These are phyloP conservation scores for Acanthopleura granulata DNA, from an alignment of 2,888 invertebrate genomes.

Conservation along the genomic window DNA sequence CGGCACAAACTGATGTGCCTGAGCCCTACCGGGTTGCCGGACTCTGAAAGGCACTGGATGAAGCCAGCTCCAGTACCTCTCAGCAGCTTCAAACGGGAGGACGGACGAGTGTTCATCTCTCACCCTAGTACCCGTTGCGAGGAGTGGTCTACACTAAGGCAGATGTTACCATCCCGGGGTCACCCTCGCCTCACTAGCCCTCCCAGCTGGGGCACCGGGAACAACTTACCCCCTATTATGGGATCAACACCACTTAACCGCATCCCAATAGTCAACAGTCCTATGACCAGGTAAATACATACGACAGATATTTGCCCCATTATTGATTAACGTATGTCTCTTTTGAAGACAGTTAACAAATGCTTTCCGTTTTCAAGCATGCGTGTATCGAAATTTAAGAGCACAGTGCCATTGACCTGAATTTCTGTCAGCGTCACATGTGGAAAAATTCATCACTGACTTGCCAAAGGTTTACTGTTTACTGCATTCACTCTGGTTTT, in stretches of 20 bases:
- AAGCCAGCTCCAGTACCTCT: conserved; percentile 45
- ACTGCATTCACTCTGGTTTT: no score
- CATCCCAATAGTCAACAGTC: conserved; percentile 60
- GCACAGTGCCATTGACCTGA: no score
- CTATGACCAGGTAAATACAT: conserved; percentile 62
- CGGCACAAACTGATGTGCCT: conserved; percentile 53
- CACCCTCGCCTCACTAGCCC: conserved; percentile 37
- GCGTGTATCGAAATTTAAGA: no score
- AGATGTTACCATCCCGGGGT: conserved; percentile 61
- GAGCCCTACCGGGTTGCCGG: conserved; percentile 39
- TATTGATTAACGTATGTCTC: no score
- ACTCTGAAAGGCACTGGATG: conserved; percentile 48
- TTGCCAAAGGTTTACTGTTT: no score
- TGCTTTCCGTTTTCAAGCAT: no score
- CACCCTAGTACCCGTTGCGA: conserved; percentile 53
- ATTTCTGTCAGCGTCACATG: no score
- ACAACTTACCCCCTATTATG: conserved; percentile 38
- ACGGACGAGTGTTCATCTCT: conserved; percentile 38
- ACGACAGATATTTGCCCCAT: background rate
- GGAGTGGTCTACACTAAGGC: conserved; percentile 63
- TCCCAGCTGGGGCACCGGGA: conserved; percentile 61
- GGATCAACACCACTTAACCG: conserved; percentile 31
- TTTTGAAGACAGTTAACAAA: no score
- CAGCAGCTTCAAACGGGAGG: conserved; percentile 41
- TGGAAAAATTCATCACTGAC: no score